Evolutionary conservation across 1,140 invertebrate species (phyloP).

Genomic region (Brachionus calyciflorus): DNA sequence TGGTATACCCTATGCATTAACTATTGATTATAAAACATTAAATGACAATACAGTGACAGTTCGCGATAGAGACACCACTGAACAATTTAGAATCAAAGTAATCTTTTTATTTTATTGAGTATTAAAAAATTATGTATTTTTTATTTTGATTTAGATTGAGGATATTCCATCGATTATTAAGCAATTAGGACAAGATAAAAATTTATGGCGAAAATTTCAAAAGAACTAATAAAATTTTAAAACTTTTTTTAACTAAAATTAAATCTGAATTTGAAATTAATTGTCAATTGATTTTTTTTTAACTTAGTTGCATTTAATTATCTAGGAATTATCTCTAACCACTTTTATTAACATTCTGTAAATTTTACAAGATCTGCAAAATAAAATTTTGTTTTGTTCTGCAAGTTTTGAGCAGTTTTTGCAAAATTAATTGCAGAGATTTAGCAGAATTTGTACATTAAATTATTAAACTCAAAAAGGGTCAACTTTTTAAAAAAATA

Average conservation of each 20-base stretch:
- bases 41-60: constrained; percentile 79
- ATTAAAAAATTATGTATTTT: background rate
- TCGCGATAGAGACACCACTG: constrained; percentile 87
- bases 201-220: background rate
- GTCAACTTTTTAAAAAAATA: no score
- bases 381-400: no score
- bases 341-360: no score
- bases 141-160: background rate
- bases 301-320: no score
- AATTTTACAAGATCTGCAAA: no score
- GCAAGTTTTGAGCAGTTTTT: no score
- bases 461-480: no score
- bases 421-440: no score
- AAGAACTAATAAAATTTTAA: background rate
- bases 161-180: background rate
- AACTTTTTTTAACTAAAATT: background rate
- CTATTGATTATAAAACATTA: constrained; percentile 93
- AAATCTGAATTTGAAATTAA: background rate
- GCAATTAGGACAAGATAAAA: background rate
- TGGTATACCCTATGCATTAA: constrained; percentile 96
- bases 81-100: constrained; percentile 84
- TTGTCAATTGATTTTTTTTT: no score
- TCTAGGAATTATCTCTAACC: no score
- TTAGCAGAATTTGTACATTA: no score
- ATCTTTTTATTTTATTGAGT: constrained; percentile 48